Conservation (phyloP, 2,113 vertebrate species). For the Anoura caudifer region DNA sequence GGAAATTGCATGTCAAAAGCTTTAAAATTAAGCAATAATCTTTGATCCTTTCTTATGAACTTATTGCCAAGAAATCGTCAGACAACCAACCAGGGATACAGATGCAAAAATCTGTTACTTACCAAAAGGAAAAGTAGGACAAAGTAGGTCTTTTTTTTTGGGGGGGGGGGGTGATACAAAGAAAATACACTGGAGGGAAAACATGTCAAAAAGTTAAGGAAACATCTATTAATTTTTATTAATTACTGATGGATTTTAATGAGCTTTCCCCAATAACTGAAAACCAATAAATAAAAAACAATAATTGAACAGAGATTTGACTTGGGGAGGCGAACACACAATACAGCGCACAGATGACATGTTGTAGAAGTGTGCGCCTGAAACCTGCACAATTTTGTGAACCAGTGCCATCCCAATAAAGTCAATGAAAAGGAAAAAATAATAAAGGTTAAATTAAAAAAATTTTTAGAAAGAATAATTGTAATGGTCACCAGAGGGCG, state of each 20-base stretch:
- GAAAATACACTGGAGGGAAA: background rate
- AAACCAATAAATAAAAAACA: background rate
- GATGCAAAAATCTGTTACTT: background rate
- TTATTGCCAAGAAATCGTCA: background rate
- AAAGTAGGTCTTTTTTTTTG: background rate
- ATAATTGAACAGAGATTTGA: background rate
- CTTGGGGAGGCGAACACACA: too few species aligned
- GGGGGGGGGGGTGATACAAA: background rate
- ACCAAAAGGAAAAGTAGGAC: background rate
- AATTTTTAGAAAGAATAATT: background rate
- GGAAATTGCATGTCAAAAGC: background rate
- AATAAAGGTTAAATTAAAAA: too few species aligned
- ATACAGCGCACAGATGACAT: too few species aligned
- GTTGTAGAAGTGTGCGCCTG: too few species aligned
- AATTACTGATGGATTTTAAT: background rate
- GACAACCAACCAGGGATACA: background rate
- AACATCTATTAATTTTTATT: background rate
- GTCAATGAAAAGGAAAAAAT: too few species aligned
- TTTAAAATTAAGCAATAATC: background rate
- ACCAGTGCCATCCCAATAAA: too few species aligned
- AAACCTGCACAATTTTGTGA: too few species aligned
- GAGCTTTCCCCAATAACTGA: background rate
- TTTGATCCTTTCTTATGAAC: background rate
- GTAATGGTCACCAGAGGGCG: background rate
- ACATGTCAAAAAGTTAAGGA: background rate